These are phyloP conservation scores for Marronus borbonicus DNA, from an alignment of 2,888 invertebrate genomes.

Conservation along the genomic window DNA sequence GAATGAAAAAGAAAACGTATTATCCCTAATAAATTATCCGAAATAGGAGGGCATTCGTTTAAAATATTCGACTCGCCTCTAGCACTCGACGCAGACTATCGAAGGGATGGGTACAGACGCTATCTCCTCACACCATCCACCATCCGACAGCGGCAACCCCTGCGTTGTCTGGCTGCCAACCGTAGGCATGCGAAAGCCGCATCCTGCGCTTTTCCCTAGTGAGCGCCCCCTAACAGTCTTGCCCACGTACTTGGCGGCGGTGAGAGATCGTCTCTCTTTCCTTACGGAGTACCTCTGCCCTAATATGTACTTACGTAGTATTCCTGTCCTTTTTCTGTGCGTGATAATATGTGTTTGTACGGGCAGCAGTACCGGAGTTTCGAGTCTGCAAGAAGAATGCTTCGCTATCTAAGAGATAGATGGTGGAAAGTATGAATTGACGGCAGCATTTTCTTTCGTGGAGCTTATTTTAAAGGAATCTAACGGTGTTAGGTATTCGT, in stretches of 20 bases:
- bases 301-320: no score
- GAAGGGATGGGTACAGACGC: constrained; percentile 24
- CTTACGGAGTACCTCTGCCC: neutral
- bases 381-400: no score
- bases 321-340: no score
- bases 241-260: constrained; percentile 14
- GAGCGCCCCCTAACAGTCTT: constrained; percentile 30
- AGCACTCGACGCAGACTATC: constrained; percentile 12
- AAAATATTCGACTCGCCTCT: constrained; percentile 25
- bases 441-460: constrained; percentile 1
- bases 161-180: neutral
- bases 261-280: neutral
- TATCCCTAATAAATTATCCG: constrained; percentile 37
- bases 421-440: constrained; percentile 15
- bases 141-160: neutral
- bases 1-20: constrained; percentile 24
- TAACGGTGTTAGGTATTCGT: no score
- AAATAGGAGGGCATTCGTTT: constrained; percentile 37
- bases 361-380: no score
- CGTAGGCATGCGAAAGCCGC: neutral
- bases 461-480: no score
- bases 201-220: constrained; percentile 1
- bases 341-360: no score
- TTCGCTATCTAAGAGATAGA: neutral
- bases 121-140: neutral